Base-by-base conservation (phyloP, 1,140 invertebrate species). In the Eriosoma lanigerum region DNA sequence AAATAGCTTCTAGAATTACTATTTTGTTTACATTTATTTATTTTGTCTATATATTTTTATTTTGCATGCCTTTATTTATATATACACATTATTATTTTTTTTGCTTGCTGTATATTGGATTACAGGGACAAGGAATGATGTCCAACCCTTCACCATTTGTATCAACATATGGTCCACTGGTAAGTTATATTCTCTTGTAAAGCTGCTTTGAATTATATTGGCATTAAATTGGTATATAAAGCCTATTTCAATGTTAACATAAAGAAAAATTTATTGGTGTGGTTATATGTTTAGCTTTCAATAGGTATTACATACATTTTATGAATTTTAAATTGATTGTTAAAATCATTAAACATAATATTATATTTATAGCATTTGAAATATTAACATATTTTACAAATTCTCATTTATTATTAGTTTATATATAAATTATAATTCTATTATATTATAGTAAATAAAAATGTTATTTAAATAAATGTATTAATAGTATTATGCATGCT, bases 101-200 rank as follows among this genome's bases (percentile, higher is more conserved):
- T 60, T 78, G 75, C 75, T 78, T 78, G 75, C 75, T 46, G 38
- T 60, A 60, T 60, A 78, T 78, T 62, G 75, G 24, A 62, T 78
- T 78, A 78, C 58, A 78, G 75, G 75, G 75, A 46, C 75, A 78
- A 78, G 75, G 75, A 78, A 78, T 78, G 75, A 78, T 78, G 75
- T 78, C 75, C 52, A 78, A 78, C 24, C 75, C 75, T 78, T 78
- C 75, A 62, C 75, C 75, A 56, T 78, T 78, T 78, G 54, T 78
- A 62, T 48, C 75, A 48, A 60, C 75, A 24, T 78, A 78, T 78
- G 38, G 75, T 78, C 54, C 38, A 48, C 44, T 78, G 56, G 75
- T 78, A 78, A 78, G 75, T 78, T 13, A 62, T 5, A 48, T 60
- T 78, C 13, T 62, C 24, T 60, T 78, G 54, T 76, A 58, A 76